Evolutionary conservation across 2,888 invertebrate genomes (phyloP).

Genomic region (Xanthia icteritia): DNA sequence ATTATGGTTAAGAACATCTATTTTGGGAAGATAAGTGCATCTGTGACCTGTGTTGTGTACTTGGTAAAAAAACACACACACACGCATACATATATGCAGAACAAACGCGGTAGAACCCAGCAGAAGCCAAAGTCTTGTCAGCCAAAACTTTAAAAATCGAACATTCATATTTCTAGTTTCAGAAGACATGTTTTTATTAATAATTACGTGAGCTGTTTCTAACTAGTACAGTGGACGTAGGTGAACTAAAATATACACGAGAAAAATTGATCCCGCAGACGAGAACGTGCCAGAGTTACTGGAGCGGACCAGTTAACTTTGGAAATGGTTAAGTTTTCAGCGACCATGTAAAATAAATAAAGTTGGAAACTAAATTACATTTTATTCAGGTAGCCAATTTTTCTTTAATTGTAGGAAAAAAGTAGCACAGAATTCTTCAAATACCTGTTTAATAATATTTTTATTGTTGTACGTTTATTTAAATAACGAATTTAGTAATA

Average conservation of each 20-base stretch:
- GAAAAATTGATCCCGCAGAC: constrained; percentile 50
- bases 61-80: too few relatives aligned
- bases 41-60: not conserved
- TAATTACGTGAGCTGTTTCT: constrained; percentile 17
- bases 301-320: constrained; percentile 26
- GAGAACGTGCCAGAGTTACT: constrained; percentile 26
- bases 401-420: not conserved
- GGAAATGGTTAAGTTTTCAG: constrained; percentile 12
- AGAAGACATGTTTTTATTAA: constrained; percentile 42
- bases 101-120: not conserved
- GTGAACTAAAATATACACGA: constrained; percentile 52
- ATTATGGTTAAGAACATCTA: not conserved
- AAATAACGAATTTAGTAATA: not conserved
- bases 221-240: constrained; percentile 46
- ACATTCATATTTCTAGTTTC: constrained; percentile 8
- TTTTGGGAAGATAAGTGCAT: not conserved
- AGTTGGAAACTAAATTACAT: not conserved
- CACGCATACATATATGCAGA: too few relatives aligned
- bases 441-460: not conserved
- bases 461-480: constrained; percentile 5
- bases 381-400: not conserved
- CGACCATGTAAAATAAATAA: constrained; percentile 1
- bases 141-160: constrained; percentile 18
- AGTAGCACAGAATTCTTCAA: not conserved
- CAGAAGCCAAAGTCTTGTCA: not conserved